phyloP scores from a whole-genome alignment of 2,888 invertebrate species.

The Achlya flavicornis region DNA sequence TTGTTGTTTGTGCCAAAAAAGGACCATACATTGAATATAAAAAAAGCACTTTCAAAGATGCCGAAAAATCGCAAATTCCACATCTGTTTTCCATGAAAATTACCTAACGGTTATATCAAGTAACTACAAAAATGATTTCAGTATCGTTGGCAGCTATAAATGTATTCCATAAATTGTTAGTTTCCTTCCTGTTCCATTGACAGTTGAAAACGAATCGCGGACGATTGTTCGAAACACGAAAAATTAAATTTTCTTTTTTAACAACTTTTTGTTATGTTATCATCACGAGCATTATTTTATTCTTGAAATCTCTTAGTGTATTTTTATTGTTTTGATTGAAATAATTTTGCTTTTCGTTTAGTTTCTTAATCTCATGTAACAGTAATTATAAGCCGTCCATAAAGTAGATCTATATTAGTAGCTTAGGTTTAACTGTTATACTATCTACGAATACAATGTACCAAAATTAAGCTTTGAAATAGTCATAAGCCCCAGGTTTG shows the following conservation, averaged over 20 bases:
- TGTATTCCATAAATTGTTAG: neutral
- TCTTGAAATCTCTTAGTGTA: neutral
- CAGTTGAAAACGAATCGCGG: neutral
- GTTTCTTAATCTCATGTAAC: no score
- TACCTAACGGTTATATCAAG: neutral
- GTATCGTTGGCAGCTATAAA: neutral
- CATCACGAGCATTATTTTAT: no score
- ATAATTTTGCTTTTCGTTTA: neutral
- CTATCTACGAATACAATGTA: neutral
- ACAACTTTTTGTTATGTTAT: neutral
- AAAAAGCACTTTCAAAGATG: neutral
- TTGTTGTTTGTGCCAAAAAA: neutral
- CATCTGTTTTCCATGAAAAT: neutral
- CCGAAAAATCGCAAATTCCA: neutral
- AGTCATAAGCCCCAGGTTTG: neutral
- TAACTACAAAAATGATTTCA: neutral
- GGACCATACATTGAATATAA: neutral
- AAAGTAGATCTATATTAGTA: no score
- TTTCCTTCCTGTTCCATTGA: slow-evolving; percentile 3
- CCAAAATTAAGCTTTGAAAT: neutral
- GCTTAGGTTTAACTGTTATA: neutral
- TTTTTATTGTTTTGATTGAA: neutral
- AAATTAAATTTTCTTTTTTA: neutral
- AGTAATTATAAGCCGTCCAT: no score
- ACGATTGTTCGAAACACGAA: neutral